Base-by-base conservation (phyloP, 2,888 invertebrate genomes). In the Lepidocyrtoides sp. region DNA sequence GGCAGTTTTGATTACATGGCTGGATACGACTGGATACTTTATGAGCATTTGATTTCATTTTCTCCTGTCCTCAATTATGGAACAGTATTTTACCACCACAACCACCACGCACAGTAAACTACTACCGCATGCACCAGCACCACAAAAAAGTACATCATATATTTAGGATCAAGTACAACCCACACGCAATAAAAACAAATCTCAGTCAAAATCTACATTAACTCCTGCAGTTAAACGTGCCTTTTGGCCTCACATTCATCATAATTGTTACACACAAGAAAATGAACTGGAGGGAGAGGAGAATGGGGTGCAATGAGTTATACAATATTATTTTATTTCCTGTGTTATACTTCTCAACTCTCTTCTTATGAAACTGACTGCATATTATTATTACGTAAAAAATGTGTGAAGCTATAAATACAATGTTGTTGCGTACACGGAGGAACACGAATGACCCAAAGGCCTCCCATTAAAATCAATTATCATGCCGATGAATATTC, bases 391-490 rank as follows among this genome's bases (percentile, higher is more conserved):
- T 54, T 66, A 5, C n/a, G 32, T 32, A 14, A 60, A 10, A 66
- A 2, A 63, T 72, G 48, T 48, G 75, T 20, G 48, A 75, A 41
- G 41, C 48, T 75, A 75, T 75, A 75, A 75, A 75, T 75, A 75
- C 5, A 75, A 23, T 60, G 26, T 60, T 60, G 26, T 14, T 48
- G 23, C 10, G 54, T 0, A 4, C 17, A 79, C 3, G 51, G 1
- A n/a, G n/a, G n/a, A n/a, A 17, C 79, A 79, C 79, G 54, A 79
- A 82, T 82, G 63, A 82, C 89, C 82, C 44, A 23, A 69, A 82
- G 82, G 82, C 89, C 89, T 89, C 89, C 89, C 89, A 89, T 89
- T 89, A 89, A 44, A 89, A 89, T 89, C 89, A 89, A 89, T 89
- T 89, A 89, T 89, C 82, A 36, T 82, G 72, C 82, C 72, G 69